Base-by-base conservation (phyloP, 2,888 invertebrate species). In the Omphaloscelis lunosa region DNA sequence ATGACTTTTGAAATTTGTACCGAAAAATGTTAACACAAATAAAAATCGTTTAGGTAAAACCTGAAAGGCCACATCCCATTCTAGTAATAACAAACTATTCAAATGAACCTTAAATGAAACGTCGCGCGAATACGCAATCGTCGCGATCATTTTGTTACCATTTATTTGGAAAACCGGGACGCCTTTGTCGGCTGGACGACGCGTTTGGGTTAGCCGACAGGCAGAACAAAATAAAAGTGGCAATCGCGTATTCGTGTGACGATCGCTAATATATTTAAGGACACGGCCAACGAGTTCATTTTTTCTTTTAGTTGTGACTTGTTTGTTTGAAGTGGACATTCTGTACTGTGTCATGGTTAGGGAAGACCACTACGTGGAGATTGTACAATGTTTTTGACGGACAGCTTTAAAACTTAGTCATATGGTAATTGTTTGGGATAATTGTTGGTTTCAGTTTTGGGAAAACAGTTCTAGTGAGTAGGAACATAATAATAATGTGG, bases 391-490 rank as follows among this genome's bases (percentile, higher is more conserved):
- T 61, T 51, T 62, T 27, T 69, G 68, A 66, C 11, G 45, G 68
- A 17, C 29, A 51, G 8, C 39, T 63, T 15, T n/a, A 77, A n/a
- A n/a, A 72, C 61, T 70, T 72, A n/a, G 17, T 41, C 23, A 56
- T 73, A 63, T 73, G 66, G 41, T 51, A 72, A 81, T 77, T 58
- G 69, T 66, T 80, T 17, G 20, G 20, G 27, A 59, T 53, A 68
- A 68, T 45, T 41, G 20, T 62, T 77, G 15, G 7, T 39, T 56
- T 56, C 48, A 56, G 45, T 69, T 48, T 59, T 9, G 7, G 9
- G 48, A 48, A 58, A 23, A 15, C 20, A 5, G 29, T 17, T 23
- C 17, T 15, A 45, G 23, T 34, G 23, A 63, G 34, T 6, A 67
- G n/a, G 9, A 63, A 45, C 12, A 41, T 15, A 34, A 34, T 34